Percentiles rank a stretch among this genome's conserved stretches.
These are phyloP conservation scores for Nephrotoma flavescens DNA, from an alignment of 2,888 invertebrate species.

Conservation along the genomic window DNA sequence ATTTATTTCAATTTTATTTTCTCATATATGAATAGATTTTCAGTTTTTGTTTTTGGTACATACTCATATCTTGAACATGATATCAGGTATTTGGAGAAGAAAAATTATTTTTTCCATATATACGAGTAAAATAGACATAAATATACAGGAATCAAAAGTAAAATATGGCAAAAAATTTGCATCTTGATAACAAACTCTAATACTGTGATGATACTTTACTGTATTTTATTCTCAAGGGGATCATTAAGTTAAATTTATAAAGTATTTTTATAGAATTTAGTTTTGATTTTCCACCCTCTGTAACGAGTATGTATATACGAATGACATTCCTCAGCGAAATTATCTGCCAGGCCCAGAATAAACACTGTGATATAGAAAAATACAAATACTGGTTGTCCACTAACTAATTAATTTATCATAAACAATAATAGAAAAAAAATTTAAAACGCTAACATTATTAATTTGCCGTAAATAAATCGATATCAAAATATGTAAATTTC, in stretches of 20 bases:
- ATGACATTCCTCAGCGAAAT: too few relatives aligned
- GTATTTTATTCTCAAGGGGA: neutral
- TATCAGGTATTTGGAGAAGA: neutral
- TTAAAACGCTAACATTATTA: neutral
- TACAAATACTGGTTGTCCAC: neutral
- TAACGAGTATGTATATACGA: too few relatives aligned
- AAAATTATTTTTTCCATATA: neutral
- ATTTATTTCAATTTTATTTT: neutral
- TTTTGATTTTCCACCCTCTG: neutral
- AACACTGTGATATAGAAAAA: neutral
- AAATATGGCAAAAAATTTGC: neutral
- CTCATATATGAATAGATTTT: neutral
- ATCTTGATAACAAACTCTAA: neutral
- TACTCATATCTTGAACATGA: neutral
- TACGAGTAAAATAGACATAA: neutral
- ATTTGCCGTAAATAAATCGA: neutral
- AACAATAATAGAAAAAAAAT: neutral
- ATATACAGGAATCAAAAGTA: neutral
- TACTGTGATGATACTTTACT: neutral
- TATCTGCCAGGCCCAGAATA: neutral
- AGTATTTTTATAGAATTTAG: neutral
- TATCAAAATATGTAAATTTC: neutral
- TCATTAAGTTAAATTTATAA: neutral
- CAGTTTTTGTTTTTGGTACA: neutral
- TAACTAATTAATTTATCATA: neutral